Percentiles rank a stretch among this genome's conserved stretches.
phyloP scores from a whole-genome alignment of 2,888 invertebrate genomes.

The Cryptophagus acutangulus region DNA sequence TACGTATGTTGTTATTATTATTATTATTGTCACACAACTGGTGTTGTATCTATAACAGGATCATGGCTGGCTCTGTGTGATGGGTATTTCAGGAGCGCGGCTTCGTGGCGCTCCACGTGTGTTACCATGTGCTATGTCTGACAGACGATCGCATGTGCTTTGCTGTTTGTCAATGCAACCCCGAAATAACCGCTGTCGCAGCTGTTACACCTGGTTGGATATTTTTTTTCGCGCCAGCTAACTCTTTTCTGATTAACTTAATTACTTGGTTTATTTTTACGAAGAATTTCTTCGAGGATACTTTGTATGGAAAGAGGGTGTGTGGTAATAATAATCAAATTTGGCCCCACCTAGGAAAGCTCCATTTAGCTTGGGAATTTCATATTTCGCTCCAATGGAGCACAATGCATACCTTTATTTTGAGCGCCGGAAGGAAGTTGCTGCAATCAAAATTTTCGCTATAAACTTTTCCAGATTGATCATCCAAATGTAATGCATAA shows the following conservation, averaged over 20 bases:
- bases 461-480: no score
- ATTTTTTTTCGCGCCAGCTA: slow-evolving; percentile 43
- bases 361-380: no score
- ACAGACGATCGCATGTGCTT: slow-evolving; percentile 54
- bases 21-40: background rate
- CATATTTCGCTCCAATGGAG: no score
- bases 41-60: slow-evolving; percentile 25
- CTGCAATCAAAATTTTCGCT: no score
- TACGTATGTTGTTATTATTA: slow-evolving; percentile 1
- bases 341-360: no score
- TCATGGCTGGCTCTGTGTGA: slow-evolving; percentile 22
- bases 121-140: slow-evolving; percentile 46
- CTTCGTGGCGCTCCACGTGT: slow-evolving; percentile 58
- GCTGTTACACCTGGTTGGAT: slow-evolving; percentile 49
- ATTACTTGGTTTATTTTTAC: no score
- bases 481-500: no score
- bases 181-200: slow-evolving; percentile 43
- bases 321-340: no score
- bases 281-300: no score
- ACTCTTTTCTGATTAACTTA: slow-evolving; percentile 27
- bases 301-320: no score
- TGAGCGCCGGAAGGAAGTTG: no score
- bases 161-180: slow-evolving; percentile 44
- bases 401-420: no score
- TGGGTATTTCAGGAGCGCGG: slow-evolving; percentile 37